These are phyloP conservation scores for Physocephala rufipes DNA, from an alignment of 2,888 invertebrate genomes.

Conservation along the genomic window DNA sequence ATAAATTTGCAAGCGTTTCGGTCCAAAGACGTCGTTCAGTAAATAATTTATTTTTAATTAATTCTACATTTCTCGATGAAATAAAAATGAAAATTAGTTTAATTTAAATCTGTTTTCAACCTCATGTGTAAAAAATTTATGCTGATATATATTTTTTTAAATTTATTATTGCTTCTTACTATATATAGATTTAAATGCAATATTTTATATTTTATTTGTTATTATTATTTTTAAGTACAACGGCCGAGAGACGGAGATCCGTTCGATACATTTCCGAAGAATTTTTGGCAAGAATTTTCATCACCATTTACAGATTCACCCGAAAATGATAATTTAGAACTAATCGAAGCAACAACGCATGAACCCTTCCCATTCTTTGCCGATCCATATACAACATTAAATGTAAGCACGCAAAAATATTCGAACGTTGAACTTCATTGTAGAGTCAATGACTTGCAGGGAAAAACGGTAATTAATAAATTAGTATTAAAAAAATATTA, in stretches of 20 bases:
- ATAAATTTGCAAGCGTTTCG: too few relatives aligned
- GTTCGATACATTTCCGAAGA: constrained; percentile 65
- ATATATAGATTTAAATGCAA: too few relatives aligned
- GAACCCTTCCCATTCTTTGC: constrained; percentile 80
- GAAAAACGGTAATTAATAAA: constrained; percentile 70
- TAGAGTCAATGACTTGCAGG: constrained; percentile 74
- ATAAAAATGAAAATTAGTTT: too few relatives aligned
- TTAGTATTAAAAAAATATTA: too few relatives aligned
- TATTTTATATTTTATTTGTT: too few relatives aligned
- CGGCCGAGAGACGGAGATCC: constrained; percentile 65
- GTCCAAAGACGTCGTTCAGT: too few relatives aligned
- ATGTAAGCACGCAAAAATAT: constrained; percentile 75
- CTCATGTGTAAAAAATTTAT: too few relatives aligned
- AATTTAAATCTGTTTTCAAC: too few relatives aligned
- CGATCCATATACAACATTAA: constrained; percentile 71
- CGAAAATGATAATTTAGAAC: constrained; percentile 62
- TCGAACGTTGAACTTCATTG: constrained; percentile 74
- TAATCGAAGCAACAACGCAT: constrained; percentile 68
- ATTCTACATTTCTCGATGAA: too few relatives aligned
- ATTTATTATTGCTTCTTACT: too few relatives aligned
- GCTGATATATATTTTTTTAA: too few relatives aligned
- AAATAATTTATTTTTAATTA: too few relatives aligned
- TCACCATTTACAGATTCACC: constrained; percentile 66
- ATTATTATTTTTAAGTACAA: constrained; percentile 54
- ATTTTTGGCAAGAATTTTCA: constrained; percentile 66